Evolutionary conservation across 2,888 invertebrate species (phyloP).

Genomic region (Pandemis cinnamomeana): DNA sequence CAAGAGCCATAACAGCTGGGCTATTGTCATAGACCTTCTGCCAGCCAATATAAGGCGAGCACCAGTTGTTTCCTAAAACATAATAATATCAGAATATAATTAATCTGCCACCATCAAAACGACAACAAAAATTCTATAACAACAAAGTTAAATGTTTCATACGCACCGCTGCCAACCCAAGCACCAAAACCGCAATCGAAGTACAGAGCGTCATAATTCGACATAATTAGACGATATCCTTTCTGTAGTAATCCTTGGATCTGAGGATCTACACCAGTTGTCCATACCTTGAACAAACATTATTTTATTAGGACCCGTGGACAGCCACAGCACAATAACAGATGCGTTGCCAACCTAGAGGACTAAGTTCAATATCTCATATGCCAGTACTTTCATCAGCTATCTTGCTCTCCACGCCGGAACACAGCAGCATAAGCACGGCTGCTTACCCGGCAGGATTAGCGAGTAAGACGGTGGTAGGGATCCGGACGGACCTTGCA

Average conservation of each 20-base stretch:
- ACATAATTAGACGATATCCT: slow-evolving; percentile 91
- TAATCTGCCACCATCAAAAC: no score
- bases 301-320: no score
- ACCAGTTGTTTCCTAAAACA: slow-evolving; percentile 91
- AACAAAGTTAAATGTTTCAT: neutral
- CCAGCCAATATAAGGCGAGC: slow-evolving; percentile 95
- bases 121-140: no score
- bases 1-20: slow-evolving; percentile 84
- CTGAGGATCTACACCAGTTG: slow-evolving; percentile 86
- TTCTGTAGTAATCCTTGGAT: slow-evolving; percentile 87
- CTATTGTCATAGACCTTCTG: slow-evolving; percentile 93
- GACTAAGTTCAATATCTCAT: no score
- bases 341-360: no score
- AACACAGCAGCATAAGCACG: no score
- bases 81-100: neutral
- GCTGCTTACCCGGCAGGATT: no score
- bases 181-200: slow-evolving; percentile 94
- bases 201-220: slow-evolving; percentile 94
- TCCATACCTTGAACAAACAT: slow-evolving; percentile 86
- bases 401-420: no score
- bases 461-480: no score
- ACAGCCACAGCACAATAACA: no score
- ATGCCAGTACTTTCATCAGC: no score
- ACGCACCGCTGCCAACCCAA: slow-evolving; percentile 88
- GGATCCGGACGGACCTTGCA: no score